Evolutionary conservation across 2,113 vertebrate species (phyloP).

Genomic region (Coreoperca whiteheadi): DNA sequence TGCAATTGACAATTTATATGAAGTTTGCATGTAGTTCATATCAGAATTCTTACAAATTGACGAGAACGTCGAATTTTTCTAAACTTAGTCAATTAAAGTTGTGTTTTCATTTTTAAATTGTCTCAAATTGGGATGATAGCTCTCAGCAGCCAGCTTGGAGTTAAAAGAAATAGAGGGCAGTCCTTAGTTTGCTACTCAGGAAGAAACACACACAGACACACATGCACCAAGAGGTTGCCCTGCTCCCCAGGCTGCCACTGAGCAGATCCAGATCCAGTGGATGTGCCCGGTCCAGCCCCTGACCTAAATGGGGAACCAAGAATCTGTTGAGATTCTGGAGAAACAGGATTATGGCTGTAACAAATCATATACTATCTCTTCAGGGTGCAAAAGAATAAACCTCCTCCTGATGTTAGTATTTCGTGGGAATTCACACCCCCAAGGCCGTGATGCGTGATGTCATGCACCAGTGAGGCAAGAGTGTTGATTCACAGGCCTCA

Average conservation of each 20-base stretch:
- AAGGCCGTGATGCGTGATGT: background rate
- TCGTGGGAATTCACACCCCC: constrained; percentile 19
- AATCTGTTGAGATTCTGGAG: constrained; percentile 27
- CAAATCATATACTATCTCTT: constrained; percentile 24
- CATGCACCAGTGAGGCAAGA: background rate
- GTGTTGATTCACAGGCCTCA: constrained; percentile 26
- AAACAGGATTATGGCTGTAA: constrained; percentile 27
- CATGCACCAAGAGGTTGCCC: background rate
- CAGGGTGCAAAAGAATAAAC: constrained; percentile 2
- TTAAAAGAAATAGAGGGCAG: background rate
- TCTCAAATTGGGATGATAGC: background rate
- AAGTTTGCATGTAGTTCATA: too few species aligned
- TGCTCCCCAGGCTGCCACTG: constrained; percentile 5
- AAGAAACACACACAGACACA: background rate
- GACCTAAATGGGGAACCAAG: background rate
- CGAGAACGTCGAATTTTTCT: background rate
- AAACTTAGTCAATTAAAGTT: background rate
- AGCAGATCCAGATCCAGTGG: constrained; percentile 57
- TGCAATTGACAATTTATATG: background rate
- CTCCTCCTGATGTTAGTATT: constrained; percentile 11
- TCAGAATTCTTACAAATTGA: background rate
- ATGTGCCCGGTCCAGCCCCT: background rate
- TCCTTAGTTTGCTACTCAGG: background rate
- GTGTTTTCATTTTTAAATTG: background rate
- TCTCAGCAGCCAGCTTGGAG: background rate